Evolutionary conservation across 1,140 invertebrate species (phyloP).

Genomic region (Saxidomus purpurata): DNA sequence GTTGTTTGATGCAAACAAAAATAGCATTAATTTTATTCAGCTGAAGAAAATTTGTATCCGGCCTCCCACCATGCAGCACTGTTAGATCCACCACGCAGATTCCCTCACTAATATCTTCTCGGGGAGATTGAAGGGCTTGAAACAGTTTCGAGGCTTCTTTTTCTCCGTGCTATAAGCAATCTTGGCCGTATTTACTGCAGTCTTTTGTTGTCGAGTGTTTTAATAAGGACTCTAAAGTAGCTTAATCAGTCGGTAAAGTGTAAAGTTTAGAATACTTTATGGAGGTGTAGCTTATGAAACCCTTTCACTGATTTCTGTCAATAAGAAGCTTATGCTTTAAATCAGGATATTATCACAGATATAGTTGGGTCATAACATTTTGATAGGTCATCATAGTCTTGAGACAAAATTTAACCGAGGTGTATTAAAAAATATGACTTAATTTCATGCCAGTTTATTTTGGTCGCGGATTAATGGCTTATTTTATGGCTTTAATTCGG

Average conservation of each 20-base stretch:
- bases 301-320: neutral
- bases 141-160: neutral
- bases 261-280: slow-evolving; percentile 21
- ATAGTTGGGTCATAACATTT: neutral
- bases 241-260: slow-evolving; percentile 25
- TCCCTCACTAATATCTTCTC: no score
- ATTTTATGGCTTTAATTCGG: no score
- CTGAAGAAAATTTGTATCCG: no score
- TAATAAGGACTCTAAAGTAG: slow-evolving; percentile 1
- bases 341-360: neutral
- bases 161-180: neutral
- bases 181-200: neutral
- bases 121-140: neutral
- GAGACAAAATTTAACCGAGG: no score
- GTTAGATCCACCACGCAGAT: neutral
- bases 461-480: no score
- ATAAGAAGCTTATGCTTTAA: slow-evolving; percentile 3
- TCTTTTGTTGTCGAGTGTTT: slow-evolving; percentile 10
- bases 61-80: neutral
- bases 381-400: neutral
- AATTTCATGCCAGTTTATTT: no score
- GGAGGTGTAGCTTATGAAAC: slow-evolving; percentile 12
- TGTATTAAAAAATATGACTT: no score
- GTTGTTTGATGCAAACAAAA: no score
- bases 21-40: no score